Percentiles rank a stretch among this genome's conserved stretches.
Conservation (phyloP, 2,797 vertebrate species). For the Smutsia gigantea region DNA sequence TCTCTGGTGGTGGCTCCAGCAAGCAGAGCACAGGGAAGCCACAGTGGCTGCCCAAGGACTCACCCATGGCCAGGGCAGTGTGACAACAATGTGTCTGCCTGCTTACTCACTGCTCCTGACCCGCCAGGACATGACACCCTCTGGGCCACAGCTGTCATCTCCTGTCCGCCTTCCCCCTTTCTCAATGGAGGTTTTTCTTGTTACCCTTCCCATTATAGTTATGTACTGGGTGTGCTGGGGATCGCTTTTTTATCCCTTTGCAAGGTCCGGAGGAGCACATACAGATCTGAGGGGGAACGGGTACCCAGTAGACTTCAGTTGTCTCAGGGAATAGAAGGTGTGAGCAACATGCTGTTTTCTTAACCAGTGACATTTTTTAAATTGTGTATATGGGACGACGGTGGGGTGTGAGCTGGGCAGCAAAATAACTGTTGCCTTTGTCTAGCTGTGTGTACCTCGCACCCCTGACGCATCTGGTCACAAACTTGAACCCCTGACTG, state of each 20-base stretch:
- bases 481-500: background rate
- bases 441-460: background rate
- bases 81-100: background rate
- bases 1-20: background rate
- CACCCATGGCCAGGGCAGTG: rapidly evolving
- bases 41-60: background rate
- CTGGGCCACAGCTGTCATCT: background rate
- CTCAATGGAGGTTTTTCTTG: background rate
- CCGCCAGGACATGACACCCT: background rate
- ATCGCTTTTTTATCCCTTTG: background rate
- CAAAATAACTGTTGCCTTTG: background rate
- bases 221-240: background rate
- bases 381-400: background rate
- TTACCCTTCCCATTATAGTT: background rate
- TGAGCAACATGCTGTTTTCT: background rate
- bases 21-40: background rate
- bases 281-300: background rate
- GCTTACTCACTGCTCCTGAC: background rate
- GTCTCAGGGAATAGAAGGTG: background rate
- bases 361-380: background rate
- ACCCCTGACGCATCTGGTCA: background rate
- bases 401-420: background rate
- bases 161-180: background rate
- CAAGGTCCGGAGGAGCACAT: background rate
- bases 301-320: background rate